Conservation (phyloP, 2,888 invertebrate genomes). For the Dysmachus trigonus region DNA sequence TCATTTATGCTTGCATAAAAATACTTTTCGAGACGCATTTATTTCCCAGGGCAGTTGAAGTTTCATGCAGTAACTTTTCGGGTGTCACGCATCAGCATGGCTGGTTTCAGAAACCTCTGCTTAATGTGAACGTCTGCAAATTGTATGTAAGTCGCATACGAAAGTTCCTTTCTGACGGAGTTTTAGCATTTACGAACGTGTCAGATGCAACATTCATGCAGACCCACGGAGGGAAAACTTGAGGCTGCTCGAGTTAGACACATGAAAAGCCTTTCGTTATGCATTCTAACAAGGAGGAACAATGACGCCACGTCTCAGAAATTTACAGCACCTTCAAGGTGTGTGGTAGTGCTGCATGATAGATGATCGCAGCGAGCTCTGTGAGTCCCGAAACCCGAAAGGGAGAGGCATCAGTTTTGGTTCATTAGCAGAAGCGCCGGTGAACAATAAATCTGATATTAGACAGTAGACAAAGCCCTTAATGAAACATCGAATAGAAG, state of each 20-base stretch:
- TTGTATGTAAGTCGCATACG: not conserved
- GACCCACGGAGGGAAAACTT: constrained; percentile 1
- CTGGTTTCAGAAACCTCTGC: not conserved
- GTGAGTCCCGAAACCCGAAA: not conserved
- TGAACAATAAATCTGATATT: constrained; percentile 48
- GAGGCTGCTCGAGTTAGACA: constrained; percentile 28
- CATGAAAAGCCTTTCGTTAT: constrained; percentile 37
- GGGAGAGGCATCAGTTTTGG: constrained; percentile 20
- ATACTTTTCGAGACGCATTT: not conserved
- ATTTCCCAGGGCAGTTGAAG: not conserved
- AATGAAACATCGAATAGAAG: constrained; percentile 46
- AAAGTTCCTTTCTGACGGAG: constrained; percentile 12
- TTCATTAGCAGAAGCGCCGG: constrained; percentile 38
- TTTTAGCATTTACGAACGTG: constrained; percentile 12
- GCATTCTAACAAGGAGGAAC: constrained; percentile 19
- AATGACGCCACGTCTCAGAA: constrained; percentile 42
- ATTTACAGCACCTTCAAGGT: constrained; percentile 33
- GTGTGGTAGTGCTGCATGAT: constrained; percentile 29
- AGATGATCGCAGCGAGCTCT: constrained; percentile 23
- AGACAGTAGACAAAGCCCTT: constrained; percentile 45
- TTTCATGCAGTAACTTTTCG: not conserved
- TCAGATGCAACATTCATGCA: constrained; percentile 26
- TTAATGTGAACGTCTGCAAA: not conserved
- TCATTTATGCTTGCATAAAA: not conserved
- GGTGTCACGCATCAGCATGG: constrained; percentile 11